Evolutionary conservation across 2,888 invertebrate species (phyloP).

Genomic region (Morpho achilles): DNA sequence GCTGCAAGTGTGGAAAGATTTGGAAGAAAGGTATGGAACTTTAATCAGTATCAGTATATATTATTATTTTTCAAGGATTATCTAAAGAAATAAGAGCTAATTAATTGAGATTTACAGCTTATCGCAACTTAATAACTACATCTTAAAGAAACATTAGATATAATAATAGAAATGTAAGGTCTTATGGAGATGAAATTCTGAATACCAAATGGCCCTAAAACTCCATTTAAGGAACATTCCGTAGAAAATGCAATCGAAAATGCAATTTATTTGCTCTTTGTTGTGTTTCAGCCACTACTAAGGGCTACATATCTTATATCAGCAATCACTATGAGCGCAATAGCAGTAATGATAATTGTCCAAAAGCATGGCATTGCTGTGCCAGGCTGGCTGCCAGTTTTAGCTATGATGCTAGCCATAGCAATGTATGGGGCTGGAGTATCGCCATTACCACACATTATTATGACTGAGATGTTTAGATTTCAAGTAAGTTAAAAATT

Average conservation of each 20-base stretch:
- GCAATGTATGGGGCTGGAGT: constrained; percentile 43
- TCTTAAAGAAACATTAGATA: no score
- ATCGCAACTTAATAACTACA: no score
- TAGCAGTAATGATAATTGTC: constrained; percentile 39
- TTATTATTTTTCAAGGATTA: constrained; percentile 3
- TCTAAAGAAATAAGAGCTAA: no score
- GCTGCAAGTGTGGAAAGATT: constrained; percentile 53
- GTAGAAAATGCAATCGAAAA: no score
- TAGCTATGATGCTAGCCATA: constrained; percentile 35
- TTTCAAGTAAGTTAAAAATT: constrained; percentile 39
- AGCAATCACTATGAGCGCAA: constrained; percentile 29
- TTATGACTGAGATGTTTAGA: constrained; percentile 50
- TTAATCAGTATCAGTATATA: no score
- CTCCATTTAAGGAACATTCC: no score
- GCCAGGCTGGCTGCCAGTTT: constrained; percentile 41
- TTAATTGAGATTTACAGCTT: no score
- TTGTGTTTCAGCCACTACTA: constrained; percentile 35
- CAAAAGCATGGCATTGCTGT: constrained; percentile 32
- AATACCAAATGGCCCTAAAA: no score
- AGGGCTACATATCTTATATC: constrained; percentile 30
- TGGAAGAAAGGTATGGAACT: constrained; percentile 54
- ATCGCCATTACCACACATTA: constrained; percentile 43
- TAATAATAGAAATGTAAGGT: no score
- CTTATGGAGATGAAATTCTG: no score
- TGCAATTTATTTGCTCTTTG: no score